Conservation (phyloP, 2,888 invertebrate species). For the Timema cristinae region DNA sequence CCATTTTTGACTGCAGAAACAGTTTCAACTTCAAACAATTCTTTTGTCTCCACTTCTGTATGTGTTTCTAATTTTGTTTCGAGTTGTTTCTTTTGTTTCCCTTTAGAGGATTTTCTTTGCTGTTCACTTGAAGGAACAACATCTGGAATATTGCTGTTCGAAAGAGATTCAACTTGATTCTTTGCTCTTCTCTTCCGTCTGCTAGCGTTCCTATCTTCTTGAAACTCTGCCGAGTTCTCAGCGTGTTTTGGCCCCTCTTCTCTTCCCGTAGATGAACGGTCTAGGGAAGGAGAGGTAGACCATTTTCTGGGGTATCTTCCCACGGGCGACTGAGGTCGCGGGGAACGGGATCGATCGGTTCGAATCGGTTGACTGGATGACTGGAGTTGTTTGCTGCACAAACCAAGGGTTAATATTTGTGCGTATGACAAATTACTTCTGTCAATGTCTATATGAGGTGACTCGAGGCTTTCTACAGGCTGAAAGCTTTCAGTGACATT, state of each 20-base stretch:
- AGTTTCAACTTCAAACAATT: slow-evolving; percentile 17
- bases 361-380: slow-evolving; percentile 47
- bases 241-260: slow-evolving; percentile 15
- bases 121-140: slow-evolving; percentile 1
- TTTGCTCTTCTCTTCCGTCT: slow-evolving; percentile 18
- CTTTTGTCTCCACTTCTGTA: neutral
- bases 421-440: slow-evolving; percentile 58
- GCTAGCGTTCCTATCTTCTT: slow-evolving; percentile 13
- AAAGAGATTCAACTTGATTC: slow-evolving; percentile 8
- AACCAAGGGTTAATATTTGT: slow-evolving; percentile 64
- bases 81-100: slow-evolving; percentile 17
- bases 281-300: slow-evolving; percentile 24
- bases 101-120: slow-evolving; percentile 15
- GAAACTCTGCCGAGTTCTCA: slow-evolving; percentile 3
- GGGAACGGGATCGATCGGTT: slow-evolving; percentile 21
- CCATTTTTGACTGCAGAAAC: slow-evolving; percentile 14
- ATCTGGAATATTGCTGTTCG: neutral
- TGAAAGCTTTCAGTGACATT: neutral
- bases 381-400: slow-evolving; percentile 50
- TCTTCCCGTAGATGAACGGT: slow-evolving; percentile 20
- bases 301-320: slow-evolving; percentile 18
- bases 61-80: neutral
- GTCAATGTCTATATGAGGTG: slow-evolving; percentile 18
- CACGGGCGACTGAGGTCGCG: slow-evolving; percentile 19
- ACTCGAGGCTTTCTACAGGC: slow-evolving; percentile 3